Base-by-base conservation (phyloP, 2,888 invertebrate species). In the Ecdyonurus torrentis region DNA sequence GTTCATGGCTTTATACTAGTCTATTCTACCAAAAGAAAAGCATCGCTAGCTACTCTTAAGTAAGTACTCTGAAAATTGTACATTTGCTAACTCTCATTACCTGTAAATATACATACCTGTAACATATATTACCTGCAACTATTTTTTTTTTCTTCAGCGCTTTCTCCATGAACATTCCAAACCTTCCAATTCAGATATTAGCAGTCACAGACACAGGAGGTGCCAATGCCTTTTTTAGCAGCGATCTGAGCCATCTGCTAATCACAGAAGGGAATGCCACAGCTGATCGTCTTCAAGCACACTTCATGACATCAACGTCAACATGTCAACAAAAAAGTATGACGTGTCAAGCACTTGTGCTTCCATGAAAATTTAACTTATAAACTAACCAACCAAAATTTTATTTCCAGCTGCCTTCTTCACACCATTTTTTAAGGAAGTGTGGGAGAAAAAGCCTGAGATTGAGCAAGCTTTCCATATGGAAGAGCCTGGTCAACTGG, bases 1-100 rank as follows among this genome's bases (percentile, higher is more conserved):
- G 91, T 93, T 67, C 96, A 97, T 72, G 97, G 96, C 24, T 94
- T 93, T 73, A 91, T 97, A 70, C 82, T 96, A 67, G 91, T 95
- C 65, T 97, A 93, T 75, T 96, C 95, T 0, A 89, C 94, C 7
- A 93, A 94, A 75, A 82, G 96, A 72, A 91, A 91, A 82, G 95
- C 96, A 24, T 96, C 95, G 15, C 81, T 96, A 68, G 89, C 93
- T 2, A 94, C 93, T 55, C 80, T 97, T 65, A 91, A 88, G 92
- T 89, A 76, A 78, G 81, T 77, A n/a, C n/a, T n/a, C n/a, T n/a
- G n/a, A n/a, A n/a, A n/a, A n/a, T n/a, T n/a, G n/a, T n/a, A n/a
- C n/a, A n/a, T n/a, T n/a, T n/a, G n/a, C n/a, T n/a, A n/a, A n/a
- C n/a, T n/a, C n/a, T n/a, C n/a, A n/a, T n/a, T n/a, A n/a, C n/a